These are phyloP conservation scores for Limnothrissa miodon DNA, from an alignment of 2,113 vertebrate species.

Conservation along the genomic window DNA sequence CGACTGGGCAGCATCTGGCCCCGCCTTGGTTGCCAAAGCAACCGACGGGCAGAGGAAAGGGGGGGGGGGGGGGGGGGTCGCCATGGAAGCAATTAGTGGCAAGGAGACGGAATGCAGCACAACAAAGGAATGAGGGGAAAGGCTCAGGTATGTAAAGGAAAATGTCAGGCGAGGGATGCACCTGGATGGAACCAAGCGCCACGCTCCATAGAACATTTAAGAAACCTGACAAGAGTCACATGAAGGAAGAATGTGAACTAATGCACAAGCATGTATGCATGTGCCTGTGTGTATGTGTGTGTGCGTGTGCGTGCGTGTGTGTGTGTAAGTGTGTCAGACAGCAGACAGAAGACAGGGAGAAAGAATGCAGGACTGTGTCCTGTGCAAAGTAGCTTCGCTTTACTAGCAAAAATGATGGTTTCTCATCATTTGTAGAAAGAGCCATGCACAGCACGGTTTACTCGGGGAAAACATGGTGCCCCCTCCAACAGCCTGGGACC, in stretches of 20 bases:
- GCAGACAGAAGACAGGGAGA: too few species aligned
- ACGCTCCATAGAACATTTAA: neutral
- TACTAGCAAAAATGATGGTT: too few species aligned
- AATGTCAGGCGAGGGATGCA: neutral
- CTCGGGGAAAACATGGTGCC: too few species aligned
- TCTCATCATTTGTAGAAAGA: too few species aligned
- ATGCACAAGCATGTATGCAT: neutral
- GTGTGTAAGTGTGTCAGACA: too few species aligned
- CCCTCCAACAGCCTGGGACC: too few species aligned
- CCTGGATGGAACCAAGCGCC: neutral
- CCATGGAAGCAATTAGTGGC: slow-evolving; percentile 19
- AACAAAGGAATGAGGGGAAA: neutral
- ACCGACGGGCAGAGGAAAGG: neutral
- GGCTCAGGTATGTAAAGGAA: neutral
- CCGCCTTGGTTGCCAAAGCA: slow-evolving; percentile 11
- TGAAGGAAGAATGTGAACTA: neutral
- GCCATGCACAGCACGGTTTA: too few species aligned
- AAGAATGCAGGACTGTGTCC: too few species aligned
- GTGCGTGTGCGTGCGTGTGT: too few species aligned
- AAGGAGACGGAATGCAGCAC: neutral
- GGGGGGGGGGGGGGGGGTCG: neutral
- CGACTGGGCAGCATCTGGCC: neutral
- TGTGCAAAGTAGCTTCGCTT: too few species aligned
- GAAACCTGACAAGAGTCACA: neutral
- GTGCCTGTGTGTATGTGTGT: too few species aligned